Evolutionary conservation across 64 coral and sea anemone species (phyloP).

Genomic region (Stichodactyla helianthus): DNA sequence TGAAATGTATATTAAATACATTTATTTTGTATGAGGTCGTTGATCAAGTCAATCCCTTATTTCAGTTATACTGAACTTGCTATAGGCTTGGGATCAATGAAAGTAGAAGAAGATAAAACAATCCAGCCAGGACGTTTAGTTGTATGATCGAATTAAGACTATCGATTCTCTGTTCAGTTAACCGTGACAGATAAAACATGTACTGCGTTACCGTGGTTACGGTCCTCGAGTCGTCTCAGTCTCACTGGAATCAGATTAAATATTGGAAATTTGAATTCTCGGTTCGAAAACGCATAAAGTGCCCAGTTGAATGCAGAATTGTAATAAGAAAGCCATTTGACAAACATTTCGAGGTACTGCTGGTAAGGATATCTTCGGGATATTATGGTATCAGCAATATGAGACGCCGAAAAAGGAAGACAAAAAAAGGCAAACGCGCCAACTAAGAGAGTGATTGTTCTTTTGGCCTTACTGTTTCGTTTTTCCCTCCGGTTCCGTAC

Average conservation of each 20-base stretch:
- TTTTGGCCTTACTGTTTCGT: conserved; percentile 30
- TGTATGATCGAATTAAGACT: too few species aligned
- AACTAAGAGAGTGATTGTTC: conserved; percentile 29
- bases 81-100: too few species aligned
- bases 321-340: conserved; percentile 33
- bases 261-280: conserved; percentile 20
- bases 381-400: conserved; percentile 7
- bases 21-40: too few species aligned
- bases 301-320: conserved; percentile 53
- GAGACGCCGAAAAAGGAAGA: conserved; percentile 29
- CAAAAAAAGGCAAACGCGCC: conserved; percentile 24
- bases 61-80: too few species aligned
- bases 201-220: background rate
- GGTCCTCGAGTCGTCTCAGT: background rate
- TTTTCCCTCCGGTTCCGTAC: background rate
- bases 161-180: background rate
- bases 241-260: background rate
- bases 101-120: too few species aligned
- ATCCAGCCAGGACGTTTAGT: too few species aligned
- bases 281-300: conserved; percentile 31
- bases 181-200: background rate
- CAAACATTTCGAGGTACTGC: conserved; percentile 26
- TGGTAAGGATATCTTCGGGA: background rate
- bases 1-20: too few species aligned
- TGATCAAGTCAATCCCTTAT: too few species aligned